Conservation (phyloP, 2,797 vertebrate genomes). For the Netta rufina region DNA sequence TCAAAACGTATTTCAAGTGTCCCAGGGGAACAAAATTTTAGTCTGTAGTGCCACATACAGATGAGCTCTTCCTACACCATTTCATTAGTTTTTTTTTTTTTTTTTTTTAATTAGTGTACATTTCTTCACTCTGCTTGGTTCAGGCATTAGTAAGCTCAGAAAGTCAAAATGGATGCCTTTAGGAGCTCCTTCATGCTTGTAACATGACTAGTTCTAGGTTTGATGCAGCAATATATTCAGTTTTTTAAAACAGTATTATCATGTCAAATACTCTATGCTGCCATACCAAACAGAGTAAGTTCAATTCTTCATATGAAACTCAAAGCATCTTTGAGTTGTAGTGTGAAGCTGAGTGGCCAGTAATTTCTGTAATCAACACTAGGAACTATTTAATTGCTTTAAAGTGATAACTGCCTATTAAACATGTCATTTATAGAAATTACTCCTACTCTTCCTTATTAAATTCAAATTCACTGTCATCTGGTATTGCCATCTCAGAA, state of each 20-base stretch:
- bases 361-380: background rate
- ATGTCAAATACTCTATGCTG: background rate
- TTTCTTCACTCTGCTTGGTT: background rate
- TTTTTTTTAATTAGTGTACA: background rate
- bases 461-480: background rate
- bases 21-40: background rate
- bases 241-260: background rate
- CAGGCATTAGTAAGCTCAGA: background rate
- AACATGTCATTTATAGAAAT: background rate
- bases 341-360: background rate
- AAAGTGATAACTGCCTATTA: constrained; percentile 3
- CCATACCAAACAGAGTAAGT: background rate
- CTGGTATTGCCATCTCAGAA: background rate
- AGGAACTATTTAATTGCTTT: background rate
- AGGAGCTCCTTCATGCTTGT: background rate
- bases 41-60: background rate
- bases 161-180: background rate
- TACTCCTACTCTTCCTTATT: background rate
- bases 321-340: background rate
- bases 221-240: background rate
- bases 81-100: background rate
- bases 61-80: background rate
- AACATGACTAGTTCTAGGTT: background rate
- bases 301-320: background rate
- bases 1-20: background rate